Base-by-base conservation (phyloP, 2,888 invertebrate genomes). In the Troilus luridus region DNA sequence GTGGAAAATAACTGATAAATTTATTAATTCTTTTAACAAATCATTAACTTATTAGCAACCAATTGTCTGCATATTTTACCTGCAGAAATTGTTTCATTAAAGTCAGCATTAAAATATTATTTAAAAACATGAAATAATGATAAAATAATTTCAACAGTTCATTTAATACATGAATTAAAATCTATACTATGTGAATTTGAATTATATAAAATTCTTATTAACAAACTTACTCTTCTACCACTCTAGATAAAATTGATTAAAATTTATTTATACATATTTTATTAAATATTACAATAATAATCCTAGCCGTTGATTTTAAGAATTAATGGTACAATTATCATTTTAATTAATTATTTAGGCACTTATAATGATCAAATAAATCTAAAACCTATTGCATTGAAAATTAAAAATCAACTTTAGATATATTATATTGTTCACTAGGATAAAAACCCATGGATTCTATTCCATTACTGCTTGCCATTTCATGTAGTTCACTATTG, bases 221-320 rank as follows among this genome's bases (percentile, higher is more conserved):
- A 41, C 72, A 77, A 77, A 77, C 72, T 77, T 77, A 77, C 72
- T 77, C 72, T 77, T 77, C 72, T 77, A 77, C 72, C 72, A 41
- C 72, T 77, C 72, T 77, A 77, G 72, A 77, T 77, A 77, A 27
- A 17, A 77, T 77, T 41, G 72, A 17, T 41, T 77, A 77, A 77
- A 67, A 12, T 67, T 24, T 12, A 67, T 67, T 67, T 17, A 77
- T 41, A 77, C 27, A 27, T 41, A 77, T 77, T 19, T 17, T 77
- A 41, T 77, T 41, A 41, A 41, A 41, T 77, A 77, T 41, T 41
- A 77, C 0, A 24, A 67, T 67, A 12, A 24, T n/a, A 24, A 67
- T 67, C 24, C 67, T 3, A 67, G 6, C 64, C 12, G 24, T 21
- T 41, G 41, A 41, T 41, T 41, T 41, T 3, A 41, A 41, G 5